phyloP scores from a whole-genome alignment of 2,888 invertebrate species.

The Blastobasis lacticolella region DNA sequence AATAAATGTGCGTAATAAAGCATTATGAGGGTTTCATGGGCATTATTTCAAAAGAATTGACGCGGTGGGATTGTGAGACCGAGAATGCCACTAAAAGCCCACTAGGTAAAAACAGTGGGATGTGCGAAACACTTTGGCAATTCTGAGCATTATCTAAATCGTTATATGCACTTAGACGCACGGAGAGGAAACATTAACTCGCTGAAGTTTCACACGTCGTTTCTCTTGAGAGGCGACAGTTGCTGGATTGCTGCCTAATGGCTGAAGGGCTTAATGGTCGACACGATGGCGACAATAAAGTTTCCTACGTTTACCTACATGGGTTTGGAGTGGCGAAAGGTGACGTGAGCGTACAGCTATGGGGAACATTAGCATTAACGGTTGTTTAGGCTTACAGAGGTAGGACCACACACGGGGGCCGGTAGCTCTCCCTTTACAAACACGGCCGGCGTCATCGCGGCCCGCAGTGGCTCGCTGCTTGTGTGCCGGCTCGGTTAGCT shows the following conservation, averaged over 20 bases:
- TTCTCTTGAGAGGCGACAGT: constrained; percentile 26
- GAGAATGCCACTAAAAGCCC: constrained; percentile 39
- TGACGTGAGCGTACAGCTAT: background rate
- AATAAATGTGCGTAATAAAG: constrained; percentile 57
- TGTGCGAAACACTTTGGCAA: constrained; percentile 41
- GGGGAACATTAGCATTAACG: constrained; percentile 3
- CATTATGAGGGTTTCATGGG: constrained; percentile 42
- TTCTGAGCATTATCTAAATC: constrained; percentile 56
- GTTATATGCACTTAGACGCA: constrained; percentile 53
- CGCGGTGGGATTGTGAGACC: constrained; percentile 31
- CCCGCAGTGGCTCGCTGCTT: constrained; percentile 38
- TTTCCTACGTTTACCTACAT: constrained; percentile 3
- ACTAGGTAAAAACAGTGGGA: constrained; percentile 22
- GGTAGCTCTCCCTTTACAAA: constrained; percentile 53
- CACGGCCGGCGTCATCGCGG: constrained; percentile 43
- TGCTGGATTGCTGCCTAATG: constrained; percentile 18
- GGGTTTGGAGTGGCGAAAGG: constrained; percentile 4
- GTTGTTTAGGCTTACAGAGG: constrained; percentile 15
- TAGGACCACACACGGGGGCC: constrained; percentile 59
- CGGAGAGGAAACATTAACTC: constrained; percentile 32
- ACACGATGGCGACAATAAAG: constrained; percentile 11
- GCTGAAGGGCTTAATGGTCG: constrained; percentile 20
- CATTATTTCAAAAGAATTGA: constrained; percentile 45
- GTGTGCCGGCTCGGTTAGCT: constrained; percentile 53
- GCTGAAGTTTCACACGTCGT: constrained; percentile 34